Evolutionary conservation across 2,888 invertebrate genomes (phyloP), one percentile per base, ranked within the genome.

Genomic region (Drosophila formosana): DNA sequence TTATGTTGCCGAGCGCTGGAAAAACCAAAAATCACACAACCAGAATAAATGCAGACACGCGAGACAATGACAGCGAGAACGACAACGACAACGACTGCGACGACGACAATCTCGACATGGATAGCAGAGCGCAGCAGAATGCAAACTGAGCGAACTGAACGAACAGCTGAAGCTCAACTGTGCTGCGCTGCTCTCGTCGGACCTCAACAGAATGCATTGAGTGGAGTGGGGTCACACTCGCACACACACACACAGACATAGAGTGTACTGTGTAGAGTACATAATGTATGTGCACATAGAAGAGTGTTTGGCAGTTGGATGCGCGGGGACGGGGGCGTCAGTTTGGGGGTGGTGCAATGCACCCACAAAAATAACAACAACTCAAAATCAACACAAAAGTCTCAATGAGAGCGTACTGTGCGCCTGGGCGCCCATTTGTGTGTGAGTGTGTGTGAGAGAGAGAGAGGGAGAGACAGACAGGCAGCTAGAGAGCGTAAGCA

Each of bases 11-110:
- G 62, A 63, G 37, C 37, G 49, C 82, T 80, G 80, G 80, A 82
- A 79, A 82, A 79, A 82, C 62, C 66, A 65, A 67, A 75, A 37
- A 37, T 61, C 52, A 82, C 82, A 80, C 73, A 82, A 80, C 69
- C 73, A 80, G 71, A 72, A 69, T 80, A 82, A 88, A 80, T 83
- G 87, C 87, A 82, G 84, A 86, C 80, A 80, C 80, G 80, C 77
- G 61, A 70, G 58, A 73, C 73, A 82, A 73, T 75, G 82, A 78
- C 66, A 71, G 28, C 58, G 39, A 55, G 63, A 75, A 32, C 58
- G 39, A 55, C 66, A 75, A 32, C 58, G 39, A 39, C 61, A 56
- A 69, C 41, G 55, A 70, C 63, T 43, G 45, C 76, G 55, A 63
- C 71, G 60, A 63, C 72, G 67, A 32, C 30, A 51, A 67, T 50